Conservation (phyloP, 2,888 invertebrate species). For the Pseudococcus viburni region DNA sequence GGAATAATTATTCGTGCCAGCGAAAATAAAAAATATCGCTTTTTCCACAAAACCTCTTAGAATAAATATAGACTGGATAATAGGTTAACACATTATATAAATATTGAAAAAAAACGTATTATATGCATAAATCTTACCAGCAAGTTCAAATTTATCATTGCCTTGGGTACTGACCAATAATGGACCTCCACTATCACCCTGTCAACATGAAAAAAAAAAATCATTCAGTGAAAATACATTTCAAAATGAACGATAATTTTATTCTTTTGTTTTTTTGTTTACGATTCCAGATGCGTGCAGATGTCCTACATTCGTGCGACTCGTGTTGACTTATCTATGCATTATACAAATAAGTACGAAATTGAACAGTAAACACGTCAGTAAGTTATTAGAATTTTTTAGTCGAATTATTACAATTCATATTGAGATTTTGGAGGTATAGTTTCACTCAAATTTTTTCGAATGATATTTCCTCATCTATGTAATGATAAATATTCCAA, state of each 20-base stretch:
- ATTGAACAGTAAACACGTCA: not conserved
- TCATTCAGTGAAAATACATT: not conserved
- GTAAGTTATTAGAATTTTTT: not conserved
- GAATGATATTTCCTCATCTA: not conserved
- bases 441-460: not conserved
- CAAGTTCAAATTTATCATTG: slow-evolving; percentile 84
- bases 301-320: not conserved
- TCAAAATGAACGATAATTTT: slow-evolving; percentile 9
- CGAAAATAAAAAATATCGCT: no score
- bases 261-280: not conserved
- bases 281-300: slow-evolving; percentile 8
- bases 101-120: not conserved
- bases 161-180: slow-evolving; percentile 80
- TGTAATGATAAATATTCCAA: not conserved
- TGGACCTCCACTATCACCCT: slow-evolving; percentile 91
- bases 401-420: not conserved
- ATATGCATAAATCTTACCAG: slow-evolving; percentile 75
- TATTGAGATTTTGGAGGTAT: not conserved
- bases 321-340: not conserved
- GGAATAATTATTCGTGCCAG: no score
- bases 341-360: not conserved
- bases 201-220: slow-evolving; percentile 65
- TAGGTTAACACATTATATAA: no score
- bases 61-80: no score
- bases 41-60: no score